Base-by-base conservation (phyloP, 2,797 vertebrate genomes). In the Luscinia megarhynchos region DNA sequence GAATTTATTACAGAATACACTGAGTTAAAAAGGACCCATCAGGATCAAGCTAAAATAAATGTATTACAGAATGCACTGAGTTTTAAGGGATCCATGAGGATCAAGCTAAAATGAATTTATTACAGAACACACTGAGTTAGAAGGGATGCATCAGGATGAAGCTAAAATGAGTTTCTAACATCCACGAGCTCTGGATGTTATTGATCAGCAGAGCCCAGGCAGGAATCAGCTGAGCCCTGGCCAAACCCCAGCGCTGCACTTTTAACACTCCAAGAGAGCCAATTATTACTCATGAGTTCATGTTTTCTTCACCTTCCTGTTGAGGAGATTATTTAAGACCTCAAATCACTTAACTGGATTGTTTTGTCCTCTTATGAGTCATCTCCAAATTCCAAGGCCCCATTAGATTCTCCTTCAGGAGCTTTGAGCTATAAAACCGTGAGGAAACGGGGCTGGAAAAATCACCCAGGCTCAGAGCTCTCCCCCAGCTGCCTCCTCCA, bases 271-370 rank as follows among this genome's bases (percentile, higher is more conserved):
- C 72, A 21, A 22, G 82, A 89, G 89, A 92, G 92, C 90, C 95
- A 94, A 77, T 93, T 90, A 87, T 87, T 93, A 85, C 96, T 94
- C 93, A 89, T 55, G 93, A 94, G 90, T 95, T 95, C 91, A 94
- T 92, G 94, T 94, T 97, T 96, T 95, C 95, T 92, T 96, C 96
- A 93, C 94, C 95, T 95, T 96, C 93, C 94, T 94, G 94, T 18
- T 93, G 92, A 89, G 85, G 89, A 69, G 94, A 92, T 94, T 96
- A 95, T 96, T 95, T 91, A 95, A 96, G 94, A 62, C 84, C 92
- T 95, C 90, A 81, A 92, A 95, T 94, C 95, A 91, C 93, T 96
- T 92, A 67, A 89, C 93, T 68, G 90, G 93, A 93, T 91, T 94
- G 94, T 89, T 96, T 92, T 93, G 95, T 95, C 91, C 95, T 89